phyloP scores from a whole-genome alignment of 2,888 invertebrate genomes.

The Polyommatus icarus region DNA sequence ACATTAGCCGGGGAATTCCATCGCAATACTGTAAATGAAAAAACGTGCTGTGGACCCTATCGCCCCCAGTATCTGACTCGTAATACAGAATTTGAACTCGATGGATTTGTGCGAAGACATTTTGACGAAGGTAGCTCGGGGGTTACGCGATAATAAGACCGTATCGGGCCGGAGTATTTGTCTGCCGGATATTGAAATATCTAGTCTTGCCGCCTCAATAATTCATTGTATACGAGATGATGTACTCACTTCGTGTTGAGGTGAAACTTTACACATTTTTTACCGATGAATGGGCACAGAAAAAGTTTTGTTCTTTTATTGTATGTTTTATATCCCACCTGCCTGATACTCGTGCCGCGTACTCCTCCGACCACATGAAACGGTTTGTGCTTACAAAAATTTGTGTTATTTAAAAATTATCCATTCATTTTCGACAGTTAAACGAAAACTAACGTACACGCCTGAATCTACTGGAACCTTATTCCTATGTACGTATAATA shows the following conservation, averaged over 20 bases:
- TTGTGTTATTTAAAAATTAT: not conserved
- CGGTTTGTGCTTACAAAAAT: not conserved
- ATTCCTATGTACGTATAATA: no score
- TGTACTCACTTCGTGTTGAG: slow-evolving; percentile 31
- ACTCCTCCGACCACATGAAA: not conserved
- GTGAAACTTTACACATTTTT: slow-evolving; percentile 9
- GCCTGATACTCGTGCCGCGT: not conserved
- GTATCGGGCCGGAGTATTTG: slow-evolving; percentile 42
- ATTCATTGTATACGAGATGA: slow-evolving; percentile 30
- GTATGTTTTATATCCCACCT: not conserved
- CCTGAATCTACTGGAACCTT: not conserved
- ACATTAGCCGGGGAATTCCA: slow-evolving; percentile 73
- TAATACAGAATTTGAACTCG: slow-evolving; percentile 65
- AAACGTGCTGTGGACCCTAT: slow-evolving; percentile 67
- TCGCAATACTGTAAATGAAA: slow-evolving; percentile 71
- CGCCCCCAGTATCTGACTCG: slow-evolving; percentile 56
- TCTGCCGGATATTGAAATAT: slow-evolving; percentile 39
- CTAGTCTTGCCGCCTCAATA: slow-evolving; percentile 31
- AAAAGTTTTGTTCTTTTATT: slow-evolving; percentile 5
- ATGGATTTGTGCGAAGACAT: slow-evolving; percentile 62
- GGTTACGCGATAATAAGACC: slow-evolving; percentile 42
- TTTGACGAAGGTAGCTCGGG: slow-evolving; percentile 48
- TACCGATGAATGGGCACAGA: not conserved
- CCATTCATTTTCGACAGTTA: not conserved
- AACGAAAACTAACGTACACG: not conserved